These are phyloP conservation scores for Limulus polyphemus DNA, from an alignment of 2,888 invertebrate species.

Conservation along the genomic window DNA sequence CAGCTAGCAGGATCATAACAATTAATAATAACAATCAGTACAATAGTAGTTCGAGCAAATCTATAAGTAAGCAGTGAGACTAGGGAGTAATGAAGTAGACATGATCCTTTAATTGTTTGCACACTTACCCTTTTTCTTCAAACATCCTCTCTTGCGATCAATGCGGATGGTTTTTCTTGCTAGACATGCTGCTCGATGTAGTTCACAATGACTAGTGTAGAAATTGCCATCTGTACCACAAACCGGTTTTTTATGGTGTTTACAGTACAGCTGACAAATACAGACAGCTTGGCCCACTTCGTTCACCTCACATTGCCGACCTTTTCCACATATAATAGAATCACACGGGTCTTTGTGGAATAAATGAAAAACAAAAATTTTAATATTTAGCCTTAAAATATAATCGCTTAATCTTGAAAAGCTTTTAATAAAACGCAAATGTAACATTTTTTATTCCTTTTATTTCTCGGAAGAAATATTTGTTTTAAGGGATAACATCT, in stretches of 20 bases:
- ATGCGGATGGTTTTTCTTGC: conserved; percentile 44
- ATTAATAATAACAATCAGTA: too few relatives aligned
- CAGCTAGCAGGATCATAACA: too few relatives aligned
- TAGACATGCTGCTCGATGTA: conserved; percentile 50
- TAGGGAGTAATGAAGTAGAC: too few relatives aligned
- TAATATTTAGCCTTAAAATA: too few relatives aligned
- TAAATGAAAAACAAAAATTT: conserved; percentile 8
- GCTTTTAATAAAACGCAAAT: too few relatives aligned
- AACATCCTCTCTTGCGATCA: conserved; percentile 37
- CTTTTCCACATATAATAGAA: conserved; percentile 51
- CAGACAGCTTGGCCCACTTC: conserved; percentile 45
- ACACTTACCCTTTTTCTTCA: conserved; percentile 14
- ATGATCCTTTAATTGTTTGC: too few relatives aligned
- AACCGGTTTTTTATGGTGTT: conserved; percentile 43
- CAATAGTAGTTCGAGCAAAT: too few relatives aligned
- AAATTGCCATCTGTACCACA: conserved; percentile 55
- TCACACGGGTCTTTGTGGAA: conserved; percentile 48
- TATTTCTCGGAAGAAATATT: too few relatives aligned
- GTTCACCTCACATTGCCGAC: conserved; percentile 47
- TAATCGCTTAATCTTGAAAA: too few relatives aligned
- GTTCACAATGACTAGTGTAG: conserved; percentile 54
- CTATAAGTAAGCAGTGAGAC: too few relatives aligned
- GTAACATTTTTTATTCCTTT: too few relatives aligned
- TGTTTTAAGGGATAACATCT: too few relatives aligned
- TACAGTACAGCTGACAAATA: conserved; percentile 44